Evolutionary conservation across 2,888 invertebrate genomes (phyloP).

Genomic region (Xestoiulus laeticollis): DNA sequence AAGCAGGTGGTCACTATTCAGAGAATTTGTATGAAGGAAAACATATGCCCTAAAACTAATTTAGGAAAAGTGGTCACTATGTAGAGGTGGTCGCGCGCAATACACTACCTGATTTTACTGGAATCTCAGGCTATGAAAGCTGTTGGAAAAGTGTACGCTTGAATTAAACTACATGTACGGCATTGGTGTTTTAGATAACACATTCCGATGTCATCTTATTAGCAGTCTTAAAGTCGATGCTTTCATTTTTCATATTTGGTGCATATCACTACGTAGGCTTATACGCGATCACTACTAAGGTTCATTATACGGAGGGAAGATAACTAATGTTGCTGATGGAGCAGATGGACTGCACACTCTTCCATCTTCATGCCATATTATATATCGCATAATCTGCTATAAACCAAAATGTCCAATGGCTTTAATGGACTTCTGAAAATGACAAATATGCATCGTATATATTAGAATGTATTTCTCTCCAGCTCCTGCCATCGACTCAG

Average conservation of each 20-base stretch:
- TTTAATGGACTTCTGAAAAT: slow-evolving; percentile 45
- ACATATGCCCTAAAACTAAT: too few species aligned
- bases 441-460: slow-evolving; percentile 44
- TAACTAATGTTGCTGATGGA: slow-evolving; percentile 32
- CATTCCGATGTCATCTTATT: not conserved
- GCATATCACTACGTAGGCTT: too few species aligned
- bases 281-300: not conserved
- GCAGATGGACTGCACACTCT: not conserved
- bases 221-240: not conserved
- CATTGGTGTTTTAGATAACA: too few species aligned
- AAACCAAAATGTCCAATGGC: not conserved
- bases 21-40: too few species aligned
- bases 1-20: too few species aligned
- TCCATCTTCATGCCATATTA: not conserved
- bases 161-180: too few species aligned
- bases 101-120: too few species aligned
- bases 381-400: not conserved
- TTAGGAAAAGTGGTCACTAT: too few species aligned
- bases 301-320: not conserved
- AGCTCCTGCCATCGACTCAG: not conserved
- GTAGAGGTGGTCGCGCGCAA: too few species aligned
- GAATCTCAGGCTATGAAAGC: too few species aligned
- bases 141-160: too few species aligned
- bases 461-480: slow-evolving; percentile 30
- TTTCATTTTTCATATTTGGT: not conserved